Conservation (phyloP, 2,113 vertebrate genomes). For the Plectropomus leopardus region DNA sequence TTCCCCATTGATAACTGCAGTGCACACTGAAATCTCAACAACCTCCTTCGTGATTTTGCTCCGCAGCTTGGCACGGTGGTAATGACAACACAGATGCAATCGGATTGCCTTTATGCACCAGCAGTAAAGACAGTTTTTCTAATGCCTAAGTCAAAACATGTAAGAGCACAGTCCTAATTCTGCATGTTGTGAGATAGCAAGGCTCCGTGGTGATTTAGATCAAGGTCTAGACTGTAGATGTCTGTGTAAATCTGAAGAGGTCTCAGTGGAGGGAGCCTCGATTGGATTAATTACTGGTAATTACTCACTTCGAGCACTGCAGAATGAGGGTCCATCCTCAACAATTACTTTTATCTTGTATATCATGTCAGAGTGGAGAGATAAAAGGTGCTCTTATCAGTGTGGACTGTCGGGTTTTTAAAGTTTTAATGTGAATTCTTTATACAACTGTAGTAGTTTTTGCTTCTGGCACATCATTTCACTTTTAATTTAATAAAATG, state of each 20-base stretch:
- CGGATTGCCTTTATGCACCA: conserved; percentile 15
- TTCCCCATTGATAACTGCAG: conserved; percentile 69
- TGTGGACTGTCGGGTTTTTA: conserved; percentile 42
- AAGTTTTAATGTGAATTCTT: conserved; percentile 48
- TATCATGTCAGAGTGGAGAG: conserved; percentile 49
- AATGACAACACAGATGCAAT: conserved; percentile 35
- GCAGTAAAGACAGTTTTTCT: conserved; percentile 12
- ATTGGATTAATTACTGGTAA: conserved; percentile 77
- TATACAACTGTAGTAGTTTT: conserved; percentile 38
- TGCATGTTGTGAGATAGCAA: conserved; percentile 23
- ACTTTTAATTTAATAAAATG: conserved; percentile 58
- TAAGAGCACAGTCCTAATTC: conserved; percentile 44
- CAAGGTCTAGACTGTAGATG: conserved; percentile 66
- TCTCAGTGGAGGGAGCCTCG: conserved; percentile 68
- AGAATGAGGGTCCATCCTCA: conserved; percentile 54
- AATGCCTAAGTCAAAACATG: conserved; percentile 26
- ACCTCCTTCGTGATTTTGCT: conserved; percentile 38
- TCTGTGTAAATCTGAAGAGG: conserved; percentile 63
- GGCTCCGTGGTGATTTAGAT: conserved; percentile 64
- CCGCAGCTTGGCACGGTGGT: conserved; percentile 27
- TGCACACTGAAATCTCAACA: conserved; percentile 48
- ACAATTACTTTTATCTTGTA: conserved; percentile 76
- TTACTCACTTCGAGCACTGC: conserved; percentile 66
- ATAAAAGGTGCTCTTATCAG: conserved; percentile 64
- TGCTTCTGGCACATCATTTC: conserved; percentile 34